Percentiles rank a stretch among this genome's conserved stretches.
These are phyloP conservation scores for Trachymyrmex cornetzi DNA, from an alignment of 1,140 invertebrate species.

Conservation along the genomic window DNA sequence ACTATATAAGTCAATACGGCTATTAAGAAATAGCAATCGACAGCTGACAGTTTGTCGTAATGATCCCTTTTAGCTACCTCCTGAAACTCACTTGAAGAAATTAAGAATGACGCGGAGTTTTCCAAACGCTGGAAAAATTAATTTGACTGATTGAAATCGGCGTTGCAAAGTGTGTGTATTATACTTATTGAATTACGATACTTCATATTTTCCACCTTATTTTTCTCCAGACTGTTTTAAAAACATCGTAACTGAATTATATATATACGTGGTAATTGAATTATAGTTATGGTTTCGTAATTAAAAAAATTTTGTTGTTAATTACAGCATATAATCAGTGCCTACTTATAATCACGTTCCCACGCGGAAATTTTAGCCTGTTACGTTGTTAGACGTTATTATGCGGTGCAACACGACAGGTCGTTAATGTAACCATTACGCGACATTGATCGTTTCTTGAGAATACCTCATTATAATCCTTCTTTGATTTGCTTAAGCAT, in stretches of 20 bases:
- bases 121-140: constrained; percentile 16
- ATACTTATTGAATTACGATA: not conserved
- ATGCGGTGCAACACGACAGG: not conserved
- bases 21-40: constrained; percentile 44
- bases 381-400: constrained; percentile 24
- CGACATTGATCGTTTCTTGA: constrained; percentile 9
- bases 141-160: constrained; percentile 31
- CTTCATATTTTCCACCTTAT: not conserved
- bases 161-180: not conserved
- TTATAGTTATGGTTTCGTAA: not conserved
- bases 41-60: constrained; percentile 44
- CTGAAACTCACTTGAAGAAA: not conserved
- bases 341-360: not conserved
- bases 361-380: not conserved
- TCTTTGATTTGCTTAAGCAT: constrained; percentile 54
- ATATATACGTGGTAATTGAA: not conserved
- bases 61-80: constrained; percentile 16
- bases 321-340: constrained; percentile 14
- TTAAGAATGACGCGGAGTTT: constrained; percentile 35
- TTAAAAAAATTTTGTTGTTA: not conserved
- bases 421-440: constrained; percentile 30
- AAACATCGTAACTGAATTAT: not conserved
- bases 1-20: constrained; percentile 20
- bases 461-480: constrained; percentile 44
- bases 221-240: not conserved